These are phyloP conservation scores for Apocrypta bakeri DNA, from an alignment of 1,140 invertebrate species.

Conservation along the genomic window DNA sequence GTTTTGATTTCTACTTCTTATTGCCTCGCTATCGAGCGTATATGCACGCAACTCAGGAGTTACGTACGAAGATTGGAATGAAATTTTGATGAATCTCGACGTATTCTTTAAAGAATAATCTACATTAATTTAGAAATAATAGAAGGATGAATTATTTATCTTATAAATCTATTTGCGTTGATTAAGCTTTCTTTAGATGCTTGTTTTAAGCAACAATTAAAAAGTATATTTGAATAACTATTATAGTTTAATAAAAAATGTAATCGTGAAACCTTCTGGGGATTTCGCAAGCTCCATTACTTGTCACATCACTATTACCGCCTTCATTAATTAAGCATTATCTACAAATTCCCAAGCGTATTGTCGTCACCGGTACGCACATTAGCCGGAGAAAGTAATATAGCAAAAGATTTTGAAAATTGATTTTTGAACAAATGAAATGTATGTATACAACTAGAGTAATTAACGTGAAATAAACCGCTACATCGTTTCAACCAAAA, in stretches of 20 bases:
- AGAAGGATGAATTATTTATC: too few species aligned
- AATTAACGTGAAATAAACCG: too few species aligned
- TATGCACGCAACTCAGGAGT: not conserved
- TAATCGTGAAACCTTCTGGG: not conserved
- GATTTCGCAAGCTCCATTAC: conserved; percentile 9
- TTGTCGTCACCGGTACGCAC: not conserved
- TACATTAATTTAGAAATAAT: too few species aligned
- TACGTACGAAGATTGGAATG: not conserved
- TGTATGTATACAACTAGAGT: too few species aligned
- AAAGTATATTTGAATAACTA: not conserved
- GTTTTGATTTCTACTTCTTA: not conserved
- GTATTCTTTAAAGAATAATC: too few species aligned
- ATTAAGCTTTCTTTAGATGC: too few species aligned
- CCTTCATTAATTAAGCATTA: not conserved
- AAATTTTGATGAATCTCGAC: too few species aligned
- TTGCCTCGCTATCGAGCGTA: not conserved
- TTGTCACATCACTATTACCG: not conserved
- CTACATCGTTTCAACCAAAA: not conserved
- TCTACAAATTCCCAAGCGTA: not conserved
- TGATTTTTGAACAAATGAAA: too few species aligned
- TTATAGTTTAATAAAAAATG: too few species aligned
- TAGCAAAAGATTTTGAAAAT: not conserved
- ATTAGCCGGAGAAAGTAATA: not conserved
- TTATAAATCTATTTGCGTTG: too few species aligned
- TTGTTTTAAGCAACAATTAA: conserved; percentile 2